phyloP scores from a whole-genome alignment of 2,113 vertebrate species.

The rabbit (Oryctolagus cuniculus) region mOryCun1.1 NC_091453.1:106804001-106804500 shows the following conservation, averaged over 20 bases:
- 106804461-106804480: background rate
- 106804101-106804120: conserved; percentile 70
- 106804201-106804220: conserved; percentile 46
- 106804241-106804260: conserved; percentile 53
- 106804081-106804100: conserved; percentile 61
- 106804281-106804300: conserved; percentile 34
- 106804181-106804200: conserved; percentile 62
- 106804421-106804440: background rate
- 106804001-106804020: conserved; percentile 43
- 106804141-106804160: conserved; percentile 53
- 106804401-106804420: background rate
- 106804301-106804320: conserved; percentile 11
- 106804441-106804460: background rate
- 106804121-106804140: conserved; percentile 65
- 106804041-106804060: conserved; percentile 67
- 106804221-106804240: conserved; percentile 57
- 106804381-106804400: conserved; percentile 35
- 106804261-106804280: conserved; percentile 61
- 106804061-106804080: conserved; percentile 64
- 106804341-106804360: background rate
- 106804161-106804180: conserved; percentile 64
- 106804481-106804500: background rate
- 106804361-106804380: background rate
- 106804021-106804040: conserved; percentile 64
- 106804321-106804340: background rate